A percentile compares a stretch with the other conserved stretches of the same genome.
Evolutionary conservation across 2,888 invertebrate species (phyloP).

Genomic region (Cryptocephalus primarius): DNA sequence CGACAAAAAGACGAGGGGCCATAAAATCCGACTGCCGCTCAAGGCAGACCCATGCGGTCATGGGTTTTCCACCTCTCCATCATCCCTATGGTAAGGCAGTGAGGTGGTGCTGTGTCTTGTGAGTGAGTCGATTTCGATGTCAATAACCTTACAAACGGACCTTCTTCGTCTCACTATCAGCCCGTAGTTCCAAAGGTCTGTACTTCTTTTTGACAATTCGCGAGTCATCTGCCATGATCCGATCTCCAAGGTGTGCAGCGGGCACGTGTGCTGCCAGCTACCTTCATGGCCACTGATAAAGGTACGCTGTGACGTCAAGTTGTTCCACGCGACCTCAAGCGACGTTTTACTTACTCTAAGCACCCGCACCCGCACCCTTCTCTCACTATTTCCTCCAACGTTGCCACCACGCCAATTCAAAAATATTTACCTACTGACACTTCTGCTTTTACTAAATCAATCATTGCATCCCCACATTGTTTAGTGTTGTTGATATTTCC

Average conservation of each 20-base stretch:
- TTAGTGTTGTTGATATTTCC: no score
- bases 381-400: constrained; percentile 1
- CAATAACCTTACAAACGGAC: constrained; percentile 5
- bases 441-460: no score
- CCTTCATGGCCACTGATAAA: constrained; percentile 40
- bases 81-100: constrained; percentile 17
- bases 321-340: constrained; percentile 9
- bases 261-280: constrained; percentile 35
- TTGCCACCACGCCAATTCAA: no score
- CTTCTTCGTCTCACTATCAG: neutral
- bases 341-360: constrained; percentile 3
- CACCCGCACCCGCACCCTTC: constrained; percentile 7
- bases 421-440: no score
- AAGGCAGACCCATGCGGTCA: constrained; percentile 16
- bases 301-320: constrained; percentile 30
- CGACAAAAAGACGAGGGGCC: constrained; percentile 10
- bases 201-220: constrained; percentile 5
- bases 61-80: constrained; percentile 25
- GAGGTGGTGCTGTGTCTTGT: constrained; percentile 24
- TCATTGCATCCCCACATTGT: no score
- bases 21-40: constrained; percentile 6
- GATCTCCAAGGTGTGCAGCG: constrained; percentile 24
- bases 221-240: constrained; percentile 17
- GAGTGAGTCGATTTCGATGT: constrained; percentile 11
- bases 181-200: no score